Base-by-base conservation (phyloP, 2,888 invertebrate genomes). In the Athalia cordata region DNA sequence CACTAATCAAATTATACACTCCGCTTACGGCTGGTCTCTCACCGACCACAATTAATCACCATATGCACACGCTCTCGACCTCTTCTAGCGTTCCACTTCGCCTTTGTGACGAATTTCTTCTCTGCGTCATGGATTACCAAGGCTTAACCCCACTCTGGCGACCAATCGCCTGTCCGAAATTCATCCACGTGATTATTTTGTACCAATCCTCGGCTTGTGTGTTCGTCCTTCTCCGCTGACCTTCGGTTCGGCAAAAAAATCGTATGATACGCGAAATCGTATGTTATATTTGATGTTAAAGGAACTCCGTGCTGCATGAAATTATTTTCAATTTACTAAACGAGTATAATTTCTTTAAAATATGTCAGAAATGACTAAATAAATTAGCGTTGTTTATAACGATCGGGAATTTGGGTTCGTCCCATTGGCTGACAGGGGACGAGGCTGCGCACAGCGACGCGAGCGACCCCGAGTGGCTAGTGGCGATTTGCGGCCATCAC, bases 401-500 rank as follows among this genome's bases (percentile, higher is more conserved):
- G 85, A 86, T 86, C 85, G 82, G 78, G 67, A 79, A 64, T 66
- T 76, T 78, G 52, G 66, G 68, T 76, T 65, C 43, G 50, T 65
- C 65, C 70, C 79, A 85, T 85, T 85, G 85, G 86, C 79, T 57
- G 80, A 76, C 64, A 68, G 50, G 50, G 65, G 72, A 72, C 29
- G 80, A 70, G 82, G 61, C 81, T 79, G 79, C 81, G 81, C 80
- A 82, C 57, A 83, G 82, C 83, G 83, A 85, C 83, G 83, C 83
- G 82, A 86, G 86, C 86, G 86, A 86, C 85, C 86, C 84, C 85
- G 86, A 86, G 85, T 83, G 82, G 62, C 81, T 81, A 83, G 84
- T 84, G 84, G 79, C 67, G 84, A 84, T 84, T 83, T 83, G 84
- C 84, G 82, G 83, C 84, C 84, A 84, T 84, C 84, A 82, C 83